Evolutionary conservation across 1,140 invertebrate genomes (phyloP).

Genomic region (Zaprionus camerounensis): DNA sequence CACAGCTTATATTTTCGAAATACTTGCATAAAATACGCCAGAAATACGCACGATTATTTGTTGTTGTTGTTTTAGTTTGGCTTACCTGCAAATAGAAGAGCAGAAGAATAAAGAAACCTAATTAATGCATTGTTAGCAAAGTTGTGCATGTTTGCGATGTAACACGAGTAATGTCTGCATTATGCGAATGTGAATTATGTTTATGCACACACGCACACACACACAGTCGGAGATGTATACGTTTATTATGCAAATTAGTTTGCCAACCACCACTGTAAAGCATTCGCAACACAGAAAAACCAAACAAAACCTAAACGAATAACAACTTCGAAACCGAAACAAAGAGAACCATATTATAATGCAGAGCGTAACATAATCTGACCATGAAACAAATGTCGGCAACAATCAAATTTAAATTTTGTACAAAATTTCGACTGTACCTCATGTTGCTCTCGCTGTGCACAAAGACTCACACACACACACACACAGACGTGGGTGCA

Average conservation of each 20-base stretch:
- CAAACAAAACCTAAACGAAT: neutral
- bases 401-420: constrained; percentile 65
- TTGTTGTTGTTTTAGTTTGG: neutral
- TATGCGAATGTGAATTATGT: constrained; percentile 44
- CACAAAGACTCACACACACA: neutral
- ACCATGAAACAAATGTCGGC: constrained; percentile 66
- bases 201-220: constrained; percentile 1
- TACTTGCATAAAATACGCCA: neutral
- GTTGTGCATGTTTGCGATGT: constrained; percentile 16
- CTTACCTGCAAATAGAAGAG: constrained; percentile 63
- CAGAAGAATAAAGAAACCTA: constrained; percentile 35
- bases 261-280: constrained; percentile 30
- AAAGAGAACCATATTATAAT: constrained; percentile 33
- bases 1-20: neutral
- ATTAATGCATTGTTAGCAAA: constrained; percentile 45
- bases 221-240: neutral
- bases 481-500: neutral
- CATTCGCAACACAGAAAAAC: constrained; percentile 2
- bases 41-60: neutral
- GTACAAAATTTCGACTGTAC: constrained; percentile 33
- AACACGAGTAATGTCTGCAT: constrained; percentile 17
- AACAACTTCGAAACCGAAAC: neutral
- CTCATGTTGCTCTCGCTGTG: constrained; percentile 16
- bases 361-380: constrained; percentile 27
- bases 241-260: constrained; percentile 64